phyloP scores from a whole-genome alignment of 2,888 invertebrate genomes.

The Oeneis ivallda region DNA sequence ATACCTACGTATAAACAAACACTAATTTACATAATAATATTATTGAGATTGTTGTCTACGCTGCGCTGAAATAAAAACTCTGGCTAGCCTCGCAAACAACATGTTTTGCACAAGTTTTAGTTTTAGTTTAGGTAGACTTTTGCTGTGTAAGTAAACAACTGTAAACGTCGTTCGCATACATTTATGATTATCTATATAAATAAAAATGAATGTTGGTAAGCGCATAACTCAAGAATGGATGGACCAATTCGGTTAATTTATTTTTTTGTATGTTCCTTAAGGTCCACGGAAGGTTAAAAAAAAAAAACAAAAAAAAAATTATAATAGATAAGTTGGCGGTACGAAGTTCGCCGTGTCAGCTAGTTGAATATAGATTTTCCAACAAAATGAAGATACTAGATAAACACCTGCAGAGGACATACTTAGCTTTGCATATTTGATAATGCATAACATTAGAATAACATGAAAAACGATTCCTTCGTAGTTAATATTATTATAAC shows the following conservation, averaged over 20 bases:
- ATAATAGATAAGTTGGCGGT: too few relatives aligned
- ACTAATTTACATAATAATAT: neutral
- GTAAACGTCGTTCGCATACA: neutral
- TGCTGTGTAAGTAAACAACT: too few relatives aligned
- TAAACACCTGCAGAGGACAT: neutral
- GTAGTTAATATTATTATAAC: neutral
- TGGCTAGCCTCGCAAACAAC: neutral
- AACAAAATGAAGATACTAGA: conserved; percentile 2
- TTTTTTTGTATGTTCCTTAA: too few relatives aligned
- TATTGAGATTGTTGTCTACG: conserved; percentile 4
- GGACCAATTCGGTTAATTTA: too few relatives aligned
- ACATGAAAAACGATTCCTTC: neutral
- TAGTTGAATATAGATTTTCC: neutral
- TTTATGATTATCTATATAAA: too few relatives aligned
- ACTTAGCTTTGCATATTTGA: neutral
- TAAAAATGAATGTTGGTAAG: too few relatives aligned
- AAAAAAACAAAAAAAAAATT: neutral
- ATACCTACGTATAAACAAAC: neutral
- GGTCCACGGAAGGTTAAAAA: too few relatives aligned
- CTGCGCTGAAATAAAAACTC: too few relatives aligned
- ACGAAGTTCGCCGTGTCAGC: too few relatives aligned
- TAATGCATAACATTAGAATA: neutral
- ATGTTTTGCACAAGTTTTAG: too few relatives aligned
- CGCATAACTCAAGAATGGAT: too few relatives aligned
- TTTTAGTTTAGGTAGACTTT: too few relatives aligned